These are phyloP conservation scores for Atethmia centrago DNA, from an alignment of 2,888 invertebrate species.

Conservation along the genomic window DNA sequence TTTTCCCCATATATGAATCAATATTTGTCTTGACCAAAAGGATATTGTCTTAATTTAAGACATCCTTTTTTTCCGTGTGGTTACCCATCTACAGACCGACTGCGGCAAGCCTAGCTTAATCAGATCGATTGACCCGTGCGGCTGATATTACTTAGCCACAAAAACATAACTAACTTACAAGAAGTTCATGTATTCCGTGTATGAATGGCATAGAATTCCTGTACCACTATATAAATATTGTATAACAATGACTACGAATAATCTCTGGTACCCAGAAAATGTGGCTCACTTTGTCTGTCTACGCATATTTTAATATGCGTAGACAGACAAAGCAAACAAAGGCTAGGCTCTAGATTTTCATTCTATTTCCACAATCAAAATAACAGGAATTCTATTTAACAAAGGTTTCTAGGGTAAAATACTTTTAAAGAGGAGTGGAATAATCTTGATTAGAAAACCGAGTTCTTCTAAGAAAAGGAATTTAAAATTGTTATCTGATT, in stretches of 20 bases:
- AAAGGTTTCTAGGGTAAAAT: constrained; percentile 7
- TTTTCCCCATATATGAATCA: too few species aligned
- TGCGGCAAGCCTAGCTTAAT: too few species aligned
- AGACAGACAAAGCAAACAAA: constrained; percentile 13
- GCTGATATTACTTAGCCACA: too few species aligned
- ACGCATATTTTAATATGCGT: constrained; percentile 25
- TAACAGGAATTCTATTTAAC: constrained; percentile 27
- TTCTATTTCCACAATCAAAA: constrained; percentile 20
- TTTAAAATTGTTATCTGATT: constrained; percentile 6
- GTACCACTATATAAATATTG: constrained; percentile 13
- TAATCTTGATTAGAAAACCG: constrained; percentile 19
- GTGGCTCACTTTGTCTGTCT: too few species aligned
- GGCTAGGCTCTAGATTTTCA: constrained; percentile 4
- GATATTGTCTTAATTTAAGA: too few species aligned
- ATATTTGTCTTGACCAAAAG: too few species aligned
- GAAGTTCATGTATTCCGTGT: background rate
- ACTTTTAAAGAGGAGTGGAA: constrained; percentile 10
- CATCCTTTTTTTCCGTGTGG: too few species aligned
- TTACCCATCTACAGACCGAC: too few species aligned
- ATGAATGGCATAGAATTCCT: constrained; percentile 14
- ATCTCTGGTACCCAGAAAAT: constrained; percentile 23
- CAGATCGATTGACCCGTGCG: too few species aligned
- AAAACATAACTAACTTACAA: too few species aligned
- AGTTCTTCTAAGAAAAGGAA: background rate
- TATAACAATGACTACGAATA: constrained; percentile 34